Evolutionary conservation across 2,888 invertebrate genomes (phyloP).

Genomic region (Tenthredo distinguenda): DNA sequence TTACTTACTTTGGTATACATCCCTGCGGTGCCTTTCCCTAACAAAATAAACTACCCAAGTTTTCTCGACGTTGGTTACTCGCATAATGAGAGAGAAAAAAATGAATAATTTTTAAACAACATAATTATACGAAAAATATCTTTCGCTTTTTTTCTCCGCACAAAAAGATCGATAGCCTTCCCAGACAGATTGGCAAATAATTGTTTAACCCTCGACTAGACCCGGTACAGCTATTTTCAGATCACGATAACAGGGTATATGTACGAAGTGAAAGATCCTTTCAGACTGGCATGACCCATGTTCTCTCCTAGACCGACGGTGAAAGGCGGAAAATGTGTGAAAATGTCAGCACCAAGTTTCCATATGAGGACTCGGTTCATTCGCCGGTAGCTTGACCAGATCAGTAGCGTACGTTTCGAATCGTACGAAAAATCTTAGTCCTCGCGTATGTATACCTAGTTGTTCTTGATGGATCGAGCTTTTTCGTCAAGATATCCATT

Average conservation of each 20-base stretch:
- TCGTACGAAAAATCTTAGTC: background rate
- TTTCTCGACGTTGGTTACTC: background rate
- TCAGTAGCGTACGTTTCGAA: background rate
- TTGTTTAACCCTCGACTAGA: background rate
- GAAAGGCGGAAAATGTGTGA: slow-evolving; percentile 64
- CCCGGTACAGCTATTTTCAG: background rate
- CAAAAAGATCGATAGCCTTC: no score
- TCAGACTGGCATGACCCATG: background rate
- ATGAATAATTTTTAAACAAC: background rate
- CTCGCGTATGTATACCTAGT: background rate
- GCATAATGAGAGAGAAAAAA: background rate
- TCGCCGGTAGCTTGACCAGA: background rate
- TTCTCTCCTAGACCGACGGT: slow-evolving; percentile 53
- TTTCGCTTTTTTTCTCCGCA: background rate
- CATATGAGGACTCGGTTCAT: slow-evolving; percentile 45
- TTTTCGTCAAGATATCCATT: background rate
- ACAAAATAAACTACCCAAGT: background rate
- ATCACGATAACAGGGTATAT: background rate
- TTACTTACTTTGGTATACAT: background rate
- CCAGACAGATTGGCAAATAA: background rate
- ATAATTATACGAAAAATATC: background rate
- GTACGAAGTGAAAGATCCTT: slow-evolving; percentile 11
- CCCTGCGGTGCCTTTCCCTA: background rate
- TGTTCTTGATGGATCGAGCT: background rate
- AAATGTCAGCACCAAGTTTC: slow-evolving; percentile 63